Evolutionary conservation across 1,140 invertebrate genomes (phyloP).

Genomic region (Lepidurus apus): DNA sequence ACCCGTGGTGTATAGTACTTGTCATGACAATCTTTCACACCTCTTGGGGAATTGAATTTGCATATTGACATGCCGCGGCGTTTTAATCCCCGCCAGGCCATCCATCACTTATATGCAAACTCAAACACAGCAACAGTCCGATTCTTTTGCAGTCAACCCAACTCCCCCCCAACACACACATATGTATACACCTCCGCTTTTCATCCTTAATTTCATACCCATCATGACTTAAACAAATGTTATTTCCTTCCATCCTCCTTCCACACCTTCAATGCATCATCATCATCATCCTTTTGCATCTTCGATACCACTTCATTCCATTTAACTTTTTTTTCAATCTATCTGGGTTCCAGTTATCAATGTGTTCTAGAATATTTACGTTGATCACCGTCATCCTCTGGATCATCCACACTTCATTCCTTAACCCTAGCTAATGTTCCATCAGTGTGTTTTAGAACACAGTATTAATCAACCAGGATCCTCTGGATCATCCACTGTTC

Average conservation of each 20-base stretch:
- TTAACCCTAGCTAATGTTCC: too few relatives aligned
- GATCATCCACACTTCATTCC: too few relatives aligned
- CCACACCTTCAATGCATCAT: conserved; percentile 3
- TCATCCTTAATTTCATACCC: conserved; percentile 19
- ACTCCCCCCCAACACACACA: not conserved
- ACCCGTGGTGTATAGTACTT: conserved; percentile 18
- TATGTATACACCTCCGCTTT: not conserved
- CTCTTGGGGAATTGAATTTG: conserved; percentile 12
- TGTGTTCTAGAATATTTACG: too few relatives aligned
- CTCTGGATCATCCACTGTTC: too few relatives aligned
- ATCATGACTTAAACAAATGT: conserved; percentile 22
- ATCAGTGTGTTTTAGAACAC: too few relatives aligned
- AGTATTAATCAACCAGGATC: too few relatives aligned
- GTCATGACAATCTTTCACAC: conserved; percentile 21
- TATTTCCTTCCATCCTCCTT: not conserved
- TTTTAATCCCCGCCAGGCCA: conserved; percentile 14
- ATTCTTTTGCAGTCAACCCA: not conserved
- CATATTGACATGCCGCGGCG: conserved; percentile 17
- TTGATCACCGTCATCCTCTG: too few relatives aligned
- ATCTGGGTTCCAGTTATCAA: too few relatives aligned
- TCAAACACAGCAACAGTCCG: not conserved
- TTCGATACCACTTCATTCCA: not conserved
- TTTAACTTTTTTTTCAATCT: not conserved
- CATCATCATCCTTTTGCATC: not conserved
- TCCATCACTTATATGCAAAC: conserved; percentile 11